Evolutionary conservation across 2,888 invertebrate genomes (phyloP).

Genomic region (Lysandra coridon): DNA sequence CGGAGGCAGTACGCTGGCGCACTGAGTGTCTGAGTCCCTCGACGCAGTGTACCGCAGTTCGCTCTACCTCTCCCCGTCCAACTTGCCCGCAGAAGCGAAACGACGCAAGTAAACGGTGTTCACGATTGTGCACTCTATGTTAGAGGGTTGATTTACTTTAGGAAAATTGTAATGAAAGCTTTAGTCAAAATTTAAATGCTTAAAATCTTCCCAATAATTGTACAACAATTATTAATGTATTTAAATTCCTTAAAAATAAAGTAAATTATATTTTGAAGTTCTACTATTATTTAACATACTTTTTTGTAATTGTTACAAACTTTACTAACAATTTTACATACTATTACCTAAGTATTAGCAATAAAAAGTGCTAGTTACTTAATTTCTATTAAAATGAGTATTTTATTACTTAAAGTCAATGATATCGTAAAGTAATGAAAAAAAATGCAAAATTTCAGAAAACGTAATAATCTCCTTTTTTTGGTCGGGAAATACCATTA

Average conservation of each 20-base stretch:
- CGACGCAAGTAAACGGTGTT: constrained; percentile 22
- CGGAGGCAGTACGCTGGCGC: constrained; percentile 63
- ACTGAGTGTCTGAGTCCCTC: constrained; percentile 59
- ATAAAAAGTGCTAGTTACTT: too few relatives aligned
- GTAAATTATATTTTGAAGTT: too few relatives aligned
- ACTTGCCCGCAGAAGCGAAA: constrained; percentile 35
- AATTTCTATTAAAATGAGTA: too few relatives aligned
- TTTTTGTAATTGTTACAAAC: too few relatives aligned
- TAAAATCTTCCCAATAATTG: background rate
- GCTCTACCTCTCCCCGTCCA: constrained; percentile 59
- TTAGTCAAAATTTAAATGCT: background rate
- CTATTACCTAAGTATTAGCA: too few relatives aligned
- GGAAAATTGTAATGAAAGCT: background rate
- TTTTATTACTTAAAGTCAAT: too few relatives aligned
- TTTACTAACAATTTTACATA: too few relatives aligned
- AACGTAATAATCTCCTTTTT: too few relatives aligned
- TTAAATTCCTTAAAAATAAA: background rate
- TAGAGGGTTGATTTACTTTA: background rate
- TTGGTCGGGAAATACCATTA: too few relatives aligned
- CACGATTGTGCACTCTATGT: background rate
- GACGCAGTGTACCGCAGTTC: constrained; percentile 73
- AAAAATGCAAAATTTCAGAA: too few relatives aligned
- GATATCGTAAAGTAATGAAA: too few relatives aligned
- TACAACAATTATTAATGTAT: background rate
- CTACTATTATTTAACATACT: too few relatives aligned